Evolutionary conservation across 2,113 vertebrate genomes (phyloP).

Genomic region (Tauraco erythrolophus): DNA sequence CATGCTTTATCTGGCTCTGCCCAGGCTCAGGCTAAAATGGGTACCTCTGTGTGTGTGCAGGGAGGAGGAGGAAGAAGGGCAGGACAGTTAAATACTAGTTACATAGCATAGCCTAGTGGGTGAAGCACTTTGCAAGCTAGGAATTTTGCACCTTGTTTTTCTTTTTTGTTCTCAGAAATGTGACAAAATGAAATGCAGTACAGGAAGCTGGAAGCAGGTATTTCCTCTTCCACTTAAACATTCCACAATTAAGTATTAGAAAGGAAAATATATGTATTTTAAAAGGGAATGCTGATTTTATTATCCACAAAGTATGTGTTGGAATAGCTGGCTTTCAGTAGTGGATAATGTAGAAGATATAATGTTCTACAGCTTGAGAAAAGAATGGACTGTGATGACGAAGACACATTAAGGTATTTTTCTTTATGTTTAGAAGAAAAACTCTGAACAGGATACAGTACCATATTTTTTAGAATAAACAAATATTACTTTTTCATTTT

Average conservation of each 20-base stretch:
- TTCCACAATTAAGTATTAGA: background rate
- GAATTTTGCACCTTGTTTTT: background rate
- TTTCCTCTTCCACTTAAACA: background rate
- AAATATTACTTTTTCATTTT: background rate
- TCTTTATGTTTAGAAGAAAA: background rate
- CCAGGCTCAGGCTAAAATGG: background rate
- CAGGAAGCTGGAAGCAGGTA: background rate
- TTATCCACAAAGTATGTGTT: background rate
- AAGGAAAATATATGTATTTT: background rate
- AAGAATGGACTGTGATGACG: background rate
- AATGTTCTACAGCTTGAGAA: background rate
- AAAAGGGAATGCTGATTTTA: background rate
- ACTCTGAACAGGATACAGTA: background rate
- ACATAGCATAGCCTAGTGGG: background rate
- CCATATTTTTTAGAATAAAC: background rate
- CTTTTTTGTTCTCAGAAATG: background rate
- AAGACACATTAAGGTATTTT: background rate
- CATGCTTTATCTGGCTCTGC: background rate
- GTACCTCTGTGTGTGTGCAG: fast-evolving
- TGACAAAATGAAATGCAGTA: background rate
- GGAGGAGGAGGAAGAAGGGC: background rate
- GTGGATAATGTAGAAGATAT: background rate
- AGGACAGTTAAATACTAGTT: background rate
- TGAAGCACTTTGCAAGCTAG: background rate
- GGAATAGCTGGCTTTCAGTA: background rate